These are phyloP conservation scores for Melanogrammus aeglefinus DNA, from an alignment of 2,797 vertebrate species.

Conservation along the genomic window DNA sequence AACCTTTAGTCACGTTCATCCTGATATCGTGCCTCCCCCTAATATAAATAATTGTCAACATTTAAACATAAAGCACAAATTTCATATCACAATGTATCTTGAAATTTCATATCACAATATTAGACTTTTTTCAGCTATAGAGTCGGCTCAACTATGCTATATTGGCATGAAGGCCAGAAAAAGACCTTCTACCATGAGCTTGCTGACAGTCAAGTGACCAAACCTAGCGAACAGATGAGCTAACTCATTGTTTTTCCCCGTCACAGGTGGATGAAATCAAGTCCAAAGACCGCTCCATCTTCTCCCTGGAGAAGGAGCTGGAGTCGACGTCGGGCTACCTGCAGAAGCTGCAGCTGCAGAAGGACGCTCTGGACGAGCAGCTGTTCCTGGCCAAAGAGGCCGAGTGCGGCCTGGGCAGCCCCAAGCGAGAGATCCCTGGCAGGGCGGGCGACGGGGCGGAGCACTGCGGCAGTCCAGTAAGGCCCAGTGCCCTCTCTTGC, in stretches of 20 bases:
- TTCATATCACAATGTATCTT: too few relatives aligned
- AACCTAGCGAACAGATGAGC: background rate
- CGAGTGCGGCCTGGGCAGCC: constrained; percentile 94
- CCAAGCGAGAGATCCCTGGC: constrained; percentile 95
- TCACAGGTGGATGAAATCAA: constrained; percentile 98
- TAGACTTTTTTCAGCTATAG: too few relatives aligned
- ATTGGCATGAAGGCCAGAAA: background rate
- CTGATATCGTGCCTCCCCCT: too few relatives aligned
- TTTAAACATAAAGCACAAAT: too few relatives aligned
- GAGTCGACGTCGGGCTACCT: constrained; percentile 86
- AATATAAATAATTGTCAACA: too few relatives aligned
- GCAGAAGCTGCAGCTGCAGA: constrained; percentile 95
- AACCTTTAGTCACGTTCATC: too few relatives aligned
- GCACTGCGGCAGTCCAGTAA: constrained; percentile 94
- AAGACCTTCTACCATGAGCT: background rate
- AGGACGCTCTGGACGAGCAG: constrained; percentile 95
- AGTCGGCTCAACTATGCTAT: too few relatives aligned
- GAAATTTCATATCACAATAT: too few relatives aligned
- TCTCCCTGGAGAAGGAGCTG: constrained; percentile 93
- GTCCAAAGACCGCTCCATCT: constrained; percentile 94
- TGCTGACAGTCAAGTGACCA: too few relatives aligned
- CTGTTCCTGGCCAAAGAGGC: constrained; percentile 95
- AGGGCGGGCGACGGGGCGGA: constrained; percentile 93
- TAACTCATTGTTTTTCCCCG: background rate
- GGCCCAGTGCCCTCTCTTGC: constrained; percentile 27